A percentile compares a stretch with the other conserved stretches of the same genome.
phyloP scores from a whole-genome alignment of 2,113 vertebrate species.

The Rutilus rutilus region DNA sequence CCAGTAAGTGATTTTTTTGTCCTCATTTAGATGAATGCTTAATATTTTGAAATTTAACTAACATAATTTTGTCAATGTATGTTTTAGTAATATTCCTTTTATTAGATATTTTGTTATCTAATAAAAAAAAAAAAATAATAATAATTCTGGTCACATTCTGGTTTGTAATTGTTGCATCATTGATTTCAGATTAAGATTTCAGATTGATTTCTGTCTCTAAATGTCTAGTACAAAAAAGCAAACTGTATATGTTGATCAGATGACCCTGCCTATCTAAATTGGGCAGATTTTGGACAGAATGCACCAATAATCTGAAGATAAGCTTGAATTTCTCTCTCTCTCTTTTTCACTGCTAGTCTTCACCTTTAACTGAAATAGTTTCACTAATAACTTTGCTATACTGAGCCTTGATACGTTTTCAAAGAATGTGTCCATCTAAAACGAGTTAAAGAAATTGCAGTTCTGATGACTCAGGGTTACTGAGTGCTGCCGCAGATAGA shows the following conservation, averaged over 20 bases:
- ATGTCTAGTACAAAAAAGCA: not conserved
- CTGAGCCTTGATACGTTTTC: conserved; percentile 10
- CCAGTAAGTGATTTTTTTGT: too few relatives aligned
- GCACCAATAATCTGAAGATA: not conserved
- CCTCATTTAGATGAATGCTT: not conserved
- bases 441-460: not conserved
- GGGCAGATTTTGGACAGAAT: not conserved
- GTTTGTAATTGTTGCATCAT: not conserved
- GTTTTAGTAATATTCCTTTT: not conserved
- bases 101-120: not conserved
- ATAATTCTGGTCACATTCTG: too few relatives aligned
- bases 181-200: not conserved
- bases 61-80: not conserved
- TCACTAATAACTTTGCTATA: not conserved
- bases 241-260: not conserved
- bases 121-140: too few relatives aligned
- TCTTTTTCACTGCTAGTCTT: not conserved
- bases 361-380: not conserved
- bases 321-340: not conserved
- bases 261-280: not conserved
- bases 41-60: not conserved
- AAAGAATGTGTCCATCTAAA: conserved; percentile 14
- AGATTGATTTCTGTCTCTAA: not conserved
- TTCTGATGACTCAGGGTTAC: conserved; percentile 16
- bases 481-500: not conserved